phyloP scores from a whole-genome alignment of 2,797 vertebrate genomes.

The Kryptolebias ocellatus region DNA sequence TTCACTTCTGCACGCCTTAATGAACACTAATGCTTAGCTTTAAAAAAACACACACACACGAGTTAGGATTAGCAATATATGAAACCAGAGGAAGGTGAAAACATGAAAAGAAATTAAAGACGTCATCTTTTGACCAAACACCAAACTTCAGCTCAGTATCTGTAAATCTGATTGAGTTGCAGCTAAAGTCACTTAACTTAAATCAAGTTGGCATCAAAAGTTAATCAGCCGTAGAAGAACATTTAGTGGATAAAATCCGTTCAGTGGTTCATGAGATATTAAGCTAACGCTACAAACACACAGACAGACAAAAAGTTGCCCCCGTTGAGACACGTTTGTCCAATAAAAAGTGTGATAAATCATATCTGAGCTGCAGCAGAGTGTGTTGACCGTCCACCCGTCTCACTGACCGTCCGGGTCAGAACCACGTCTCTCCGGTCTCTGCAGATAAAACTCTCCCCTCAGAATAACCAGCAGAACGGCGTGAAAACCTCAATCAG shows the following conservation, averaged over 20 bases:
- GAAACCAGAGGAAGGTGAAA: neutral
- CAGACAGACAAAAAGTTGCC: no score
- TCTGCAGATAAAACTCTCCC: constrained; percentile 8
- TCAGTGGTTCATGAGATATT: no score
- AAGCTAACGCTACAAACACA: no score
- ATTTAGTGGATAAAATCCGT: no score
- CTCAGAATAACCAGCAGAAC: constrained; percentile 48
- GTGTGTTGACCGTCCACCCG: constrained; percentile 62
- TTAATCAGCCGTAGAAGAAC: no score
- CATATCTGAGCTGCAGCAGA: constrained; percentile 26
- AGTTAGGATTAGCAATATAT: neutral
- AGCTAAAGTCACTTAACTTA: no score
- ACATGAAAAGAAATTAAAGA: neutral
- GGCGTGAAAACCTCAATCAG: constrained; percentile 40
- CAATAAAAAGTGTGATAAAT: no score
- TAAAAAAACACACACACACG: neutral
- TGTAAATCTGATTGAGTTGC: no score
- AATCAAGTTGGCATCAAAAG: no score
- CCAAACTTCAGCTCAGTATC: no score
- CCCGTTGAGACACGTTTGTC: no score
- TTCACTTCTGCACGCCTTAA: constrained; percentile 14
- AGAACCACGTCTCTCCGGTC: constrained; percentile 3
- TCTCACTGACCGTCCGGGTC: constrained; percentile 64
- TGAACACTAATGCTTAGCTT: neutral
- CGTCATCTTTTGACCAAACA: no score